Percentiles rank a stretch among this genome's conserved stretches.
Conservation (phyloP, 2,888 invertebrate species). For the Magallana nippona region DNA sequence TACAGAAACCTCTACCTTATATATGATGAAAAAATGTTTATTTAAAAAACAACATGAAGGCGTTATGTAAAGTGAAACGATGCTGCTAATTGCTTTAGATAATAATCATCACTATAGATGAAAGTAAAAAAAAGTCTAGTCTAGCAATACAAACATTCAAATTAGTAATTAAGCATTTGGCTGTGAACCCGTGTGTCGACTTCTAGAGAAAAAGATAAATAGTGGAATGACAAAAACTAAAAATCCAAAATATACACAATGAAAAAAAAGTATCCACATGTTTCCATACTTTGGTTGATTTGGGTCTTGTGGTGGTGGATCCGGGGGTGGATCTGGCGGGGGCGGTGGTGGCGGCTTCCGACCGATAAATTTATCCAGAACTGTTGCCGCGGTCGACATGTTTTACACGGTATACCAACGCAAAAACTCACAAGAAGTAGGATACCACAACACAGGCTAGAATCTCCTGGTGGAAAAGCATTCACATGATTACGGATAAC, state of each 20-base stretch:
- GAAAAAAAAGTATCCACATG: not conserved
- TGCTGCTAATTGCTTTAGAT: too few species aligned
- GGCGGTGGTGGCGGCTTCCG: slow-evolving; percentile 34
- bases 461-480: not conserved
- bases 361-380: slow-evolving; percentile 39
- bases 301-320: slow-evolving; percentile 32
- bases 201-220: too few species aligned
- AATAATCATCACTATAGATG: too few species aligned
- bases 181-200: too few species aligned
- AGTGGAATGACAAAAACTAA: too few species aligned
- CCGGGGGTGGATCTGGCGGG: slow-evolving; percentile 3
- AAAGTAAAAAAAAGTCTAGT: too few species aligned
- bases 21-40: not conserved
- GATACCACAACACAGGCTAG: not conserved
- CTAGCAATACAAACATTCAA: too few species aligned
- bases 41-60: too few species aligned
- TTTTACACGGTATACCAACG: slow-evolving; percentile 2
- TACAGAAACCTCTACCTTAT: not conserved
- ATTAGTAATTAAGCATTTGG: too few species aligned
- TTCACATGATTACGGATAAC: not conserved
- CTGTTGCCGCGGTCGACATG: slow-evolving; percentile 34
- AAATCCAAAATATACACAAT: not conserved
- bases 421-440: not conserved
- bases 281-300: slow-evolving; percentile 33
- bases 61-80: too few species aligned